Evolutionary conservation across 2,113 vertebrate genomes (phyloP), one percentile per base, ranked within the genome.

Genomic region (Toxostoma redivivum): DNA sequence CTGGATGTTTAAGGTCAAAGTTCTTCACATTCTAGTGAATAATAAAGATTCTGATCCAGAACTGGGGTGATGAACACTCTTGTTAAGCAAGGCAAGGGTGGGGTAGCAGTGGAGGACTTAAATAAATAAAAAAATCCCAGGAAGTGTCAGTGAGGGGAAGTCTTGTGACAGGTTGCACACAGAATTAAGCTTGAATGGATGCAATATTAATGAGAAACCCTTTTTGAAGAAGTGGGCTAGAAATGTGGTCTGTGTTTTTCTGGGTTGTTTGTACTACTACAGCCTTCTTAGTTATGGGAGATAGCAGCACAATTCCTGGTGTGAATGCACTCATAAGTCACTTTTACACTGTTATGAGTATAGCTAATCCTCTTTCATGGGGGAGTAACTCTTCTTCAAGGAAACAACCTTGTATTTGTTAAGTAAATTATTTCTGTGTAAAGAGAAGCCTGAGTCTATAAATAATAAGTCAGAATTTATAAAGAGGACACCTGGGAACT

Each of bases 371-470:
- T 71, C 77, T 96, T 95, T 92, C 82, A 91, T 93, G 93, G 69
- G 24, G 78, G 57, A 56, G 73, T 95, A 95, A 86, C 56, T 90
- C 67, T 78, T 23, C 85, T 81, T 56, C 88, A 74, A 74, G 86
- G 50, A 74, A 93, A 51, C 69, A 74, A 86, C 56, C 37, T 95
- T 62, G 76, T 95, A 74, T 93, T 92, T 95, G 79, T 95, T 93
- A 88, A 95, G 87, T 94, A 94, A 96, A 87, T 93, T 93, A 92
- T 88, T 95, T 91, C 80, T 93, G 67, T 86, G 88, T 51, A 84
- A 86, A 78, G 67, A 83, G 67, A 77, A 77, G 35, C 50, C 42
- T 5, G 38, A 78, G 83, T 86, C 64, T 78, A 37, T 94, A 92
- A 92, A 88, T 73, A 86, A 66, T 77, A 86, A 94, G 56, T 67